A percentile compares a stretch with the other conserved stretches of the same genome.
Conservation (phyloP, 2,888 invertebrate genomes). For the Phengaris arion region DNA sequence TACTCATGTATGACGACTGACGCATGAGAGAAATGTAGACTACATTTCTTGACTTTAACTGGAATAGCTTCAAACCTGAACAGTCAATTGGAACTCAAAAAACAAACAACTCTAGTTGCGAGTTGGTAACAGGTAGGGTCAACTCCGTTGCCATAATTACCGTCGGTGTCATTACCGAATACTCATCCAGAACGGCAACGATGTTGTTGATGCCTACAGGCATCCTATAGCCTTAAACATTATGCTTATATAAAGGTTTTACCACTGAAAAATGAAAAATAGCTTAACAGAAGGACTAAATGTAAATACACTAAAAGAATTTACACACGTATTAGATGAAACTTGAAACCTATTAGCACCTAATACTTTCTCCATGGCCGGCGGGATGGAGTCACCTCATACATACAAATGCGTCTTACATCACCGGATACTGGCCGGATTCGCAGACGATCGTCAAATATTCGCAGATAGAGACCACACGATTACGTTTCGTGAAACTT, state of each 20-base stretch:
- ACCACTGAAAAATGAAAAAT: background rate
- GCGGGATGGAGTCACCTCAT: conserved; percentile 2
- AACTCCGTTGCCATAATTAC: too few relatives aligned
- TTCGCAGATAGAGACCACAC: background rate
- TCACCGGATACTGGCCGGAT: background rate
- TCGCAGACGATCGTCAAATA: background rate
- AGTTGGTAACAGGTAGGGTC: too few relatives aligned
- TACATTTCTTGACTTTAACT: too few relatives aligned
- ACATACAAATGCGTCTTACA: conserved; percentile 4
- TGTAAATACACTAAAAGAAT: background rate
- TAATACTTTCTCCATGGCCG: background rate
- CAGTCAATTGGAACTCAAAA: too few relatives aligned
- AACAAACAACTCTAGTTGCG: too few relatives aligned
- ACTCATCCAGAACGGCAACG: too few relatives aligned
- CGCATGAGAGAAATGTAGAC: too few relatives aligned
- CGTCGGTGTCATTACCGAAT: too few relatives aligned
- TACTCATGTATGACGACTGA: too few relatives aligned
- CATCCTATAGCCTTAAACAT: too few relatives aligned
- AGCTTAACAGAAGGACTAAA: background rate
- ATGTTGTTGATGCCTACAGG: too few relatives aligned
- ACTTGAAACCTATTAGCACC: conserved; percentile 2
- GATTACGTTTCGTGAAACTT: background rate
- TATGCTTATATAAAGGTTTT: background rate
- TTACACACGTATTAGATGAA: background rate
- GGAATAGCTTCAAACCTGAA: too few relatives aligned